Conservation (phyloP, 2,888 invertebrate genomes). For the Gortyna flavago region DNA sequence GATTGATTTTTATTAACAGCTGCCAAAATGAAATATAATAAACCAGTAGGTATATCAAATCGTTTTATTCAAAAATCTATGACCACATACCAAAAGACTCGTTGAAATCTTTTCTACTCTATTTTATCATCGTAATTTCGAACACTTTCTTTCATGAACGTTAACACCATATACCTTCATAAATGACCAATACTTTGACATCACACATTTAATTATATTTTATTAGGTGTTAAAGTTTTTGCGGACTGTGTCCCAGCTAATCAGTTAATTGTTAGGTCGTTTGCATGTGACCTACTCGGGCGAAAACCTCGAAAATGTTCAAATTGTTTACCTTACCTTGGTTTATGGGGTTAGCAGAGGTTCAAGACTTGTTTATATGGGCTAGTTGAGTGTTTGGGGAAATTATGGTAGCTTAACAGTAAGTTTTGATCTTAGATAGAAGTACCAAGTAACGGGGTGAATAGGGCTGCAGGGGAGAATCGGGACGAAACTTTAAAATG, state of each 20-base stretch:
- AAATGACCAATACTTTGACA: neutral
- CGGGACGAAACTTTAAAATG: neutral
- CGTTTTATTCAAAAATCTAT: neutral
- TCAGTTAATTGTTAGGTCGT: slow-evolving; percentile 32
- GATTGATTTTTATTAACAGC: neutral
- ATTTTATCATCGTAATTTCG: slow-evolving; percentile 1
- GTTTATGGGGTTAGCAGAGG: slow-evolving; percentile 13
- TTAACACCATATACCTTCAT: neutral
- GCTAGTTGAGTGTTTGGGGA: slow-evolving; percentile 11
- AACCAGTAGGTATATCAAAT: neutral
- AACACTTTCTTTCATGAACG: neutral
- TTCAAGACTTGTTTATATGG: slow-evolving; percentile 9
- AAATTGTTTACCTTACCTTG: slow-evolving; percentile 33
- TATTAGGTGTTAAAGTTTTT: slow-evolving; percentile 28
- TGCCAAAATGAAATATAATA: neutral
- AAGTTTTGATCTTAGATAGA: neutral
- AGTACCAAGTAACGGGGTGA: neutral
- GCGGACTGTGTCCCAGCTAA: slow-evolving; percentile 19
- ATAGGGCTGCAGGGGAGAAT: neutral
- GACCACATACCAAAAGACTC: slow-evolving; percentile 29
- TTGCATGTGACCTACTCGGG: slow-evolving; percentile 47
- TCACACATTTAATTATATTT: slow-evolving; percentile 13
- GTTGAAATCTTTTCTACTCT: slow-evolving; percentile 67
- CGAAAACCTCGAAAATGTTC: slow-evolving; percentile 48
- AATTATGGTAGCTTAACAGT: slow-evolving; percentile 1